Evolutionary conservation across 2,797 vertebrate species (phyloP).

Genomic region (Cyclura pinguis): DNA sequence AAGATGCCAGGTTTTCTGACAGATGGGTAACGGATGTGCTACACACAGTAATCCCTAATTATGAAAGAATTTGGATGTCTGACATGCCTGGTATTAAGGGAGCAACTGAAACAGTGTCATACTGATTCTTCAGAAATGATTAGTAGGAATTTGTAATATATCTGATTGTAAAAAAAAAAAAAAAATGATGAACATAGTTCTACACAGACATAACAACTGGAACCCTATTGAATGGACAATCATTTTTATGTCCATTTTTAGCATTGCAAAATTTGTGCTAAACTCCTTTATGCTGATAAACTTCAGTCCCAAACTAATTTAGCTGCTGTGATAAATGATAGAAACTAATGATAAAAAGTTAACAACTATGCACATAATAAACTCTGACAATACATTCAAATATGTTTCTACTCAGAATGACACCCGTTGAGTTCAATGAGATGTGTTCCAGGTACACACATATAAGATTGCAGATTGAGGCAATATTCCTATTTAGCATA

Average conservation of each 20-base stretch:
- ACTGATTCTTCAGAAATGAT: slow-evolving; percentile 65
- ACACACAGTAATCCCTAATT: slow-evolving; percentile 61
- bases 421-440: no score
- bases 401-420: background rate
- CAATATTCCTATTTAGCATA: background rate
- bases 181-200: slow-evolving; percentile 60
- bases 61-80: slow-evolving; percentile 56
- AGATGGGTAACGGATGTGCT: slow-evolving; percentile 55
- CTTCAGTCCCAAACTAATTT: background rate
- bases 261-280: background rate
- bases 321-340: no score
- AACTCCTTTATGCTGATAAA: background rate
- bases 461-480: background rate
- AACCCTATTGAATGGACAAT: slow-evolving; percentile 41
- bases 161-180: slow-evolving; percentile 55
- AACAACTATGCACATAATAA: background rate
- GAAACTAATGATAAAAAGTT: background rate
- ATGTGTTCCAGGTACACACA: background rate
- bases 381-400: background rate
- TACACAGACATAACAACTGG: slow-evolving; percentile 62
- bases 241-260: slow-evolving; percentile 20
- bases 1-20: slow-evolving; percentile 39
- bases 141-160: slow-evolving; percentile 54
- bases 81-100: slow-evolving; percentile 57
- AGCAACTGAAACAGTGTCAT: slow-evolving; percentile 61